phyloP scores from a whole-genome alignment of 2,888 invertebrate genomes.

The Leucophenga montana region DNA sequence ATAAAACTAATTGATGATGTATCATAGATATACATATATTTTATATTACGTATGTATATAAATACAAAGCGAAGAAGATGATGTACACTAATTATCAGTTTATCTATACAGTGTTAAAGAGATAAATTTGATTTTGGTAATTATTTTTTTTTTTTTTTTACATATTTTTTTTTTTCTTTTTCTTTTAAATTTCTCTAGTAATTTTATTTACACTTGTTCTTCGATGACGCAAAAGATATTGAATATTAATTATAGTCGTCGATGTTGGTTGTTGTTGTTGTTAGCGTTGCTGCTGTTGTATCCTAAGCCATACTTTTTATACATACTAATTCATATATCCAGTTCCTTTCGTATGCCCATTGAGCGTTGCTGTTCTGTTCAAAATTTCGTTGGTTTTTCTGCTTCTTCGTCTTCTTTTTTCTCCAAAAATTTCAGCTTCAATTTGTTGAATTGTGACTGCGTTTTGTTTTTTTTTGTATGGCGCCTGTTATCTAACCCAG shows the following conservation, averaged over 20 bases:
- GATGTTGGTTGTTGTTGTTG: conserved; percentile 16
- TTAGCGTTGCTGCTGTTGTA: conserved; percentile 24
- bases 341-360: background rate
- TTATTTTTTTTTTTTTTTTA: no score
- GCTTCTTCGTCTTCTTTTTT: no score
- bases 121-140: background rate
- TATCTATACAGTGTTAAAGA: background rate
- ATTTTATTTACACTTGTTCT: conserved; percentile 25
- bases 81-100: conserved; percentile 29
- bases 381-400: background rate
- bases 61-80: conserved; percentile 29
- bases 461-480: background rate
- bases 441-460: background rate
- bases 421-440: no score
- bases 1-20: background rate
- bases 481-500: conserved; percentile 63
- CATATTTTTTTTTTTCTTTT: conserved; percentile 11
- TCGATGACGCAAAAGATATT: conserved; percentile 22
- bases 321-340: conserved; percentile 1
- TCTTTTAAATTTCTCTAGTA: conserved; percentile 1
- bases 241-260: conserved; percentile 5
- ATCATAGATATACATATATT: conserved; percentile 9
- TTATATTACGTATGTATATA: conserved; percentile 19
- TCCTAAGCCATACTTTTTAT: conserved; percentile 17
- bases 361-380: background rate